Conservation (phyloP, 2,888 invertebrate genomes). For the Acholoe squamosa region DNA sequence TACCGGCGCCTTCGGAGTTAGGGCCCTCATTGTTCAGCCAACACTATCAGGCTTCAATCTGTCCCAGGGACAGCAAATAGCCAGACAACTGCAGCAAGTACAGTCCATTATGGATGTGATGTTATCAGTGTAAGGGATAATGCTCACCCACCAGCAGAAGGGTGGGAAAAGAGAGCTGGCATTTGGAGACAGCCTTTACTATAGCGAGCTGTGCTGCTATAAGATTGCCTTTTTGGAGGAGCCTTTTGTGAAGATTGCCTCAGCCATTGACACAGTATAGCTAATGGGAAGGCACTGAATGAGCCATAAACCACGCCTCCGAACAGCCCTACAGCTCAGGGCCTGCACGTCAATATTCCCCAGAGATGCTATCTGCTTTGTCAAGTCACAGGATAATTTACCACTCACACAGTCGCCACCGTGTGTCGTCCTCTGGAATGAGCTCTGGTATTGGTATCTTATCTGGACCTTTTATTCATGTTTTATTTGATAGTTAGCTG, state of each 20-base stretch:
- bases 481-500: too few relatives aligned
- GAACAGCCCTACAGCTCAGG: not conserved
- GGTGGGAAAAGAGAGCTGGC: not conserved
- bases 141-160: not conserved
- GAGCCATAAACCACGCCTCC: not conserved
- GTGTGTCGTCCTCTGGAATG: too few relatives aligned
- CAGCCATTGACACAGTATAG: not conserved
- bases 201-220: too few relatives aligned
- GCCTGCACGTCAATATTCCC: too few relatives aligned
- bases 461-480: too few relatives aligned
- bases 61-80: not conserved
- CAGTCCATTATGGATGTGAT: slow-evolving; percentile 5
- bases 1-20: not conserved
- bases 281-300: not conserved
- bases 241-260: not conserved
- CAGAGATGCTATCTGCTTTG: too few relatives aligned
- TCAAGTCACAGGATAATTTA: too few relatives aligned
- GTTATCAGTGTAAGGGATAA: not conserved
- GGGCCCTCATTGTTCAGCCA: not conserved
- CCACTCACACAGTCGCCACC: too few relatives aligned
- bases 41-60: not conserved
- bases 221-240: too few relatives aligned
- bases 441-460: too few relatives aligned
- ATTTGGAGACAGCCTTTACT: not conserved
- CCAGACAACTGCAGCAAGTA: not conserved